These are phyloP conservation scores for Monarcha castaneiventris DNA, from an alignment of 2,113 vertebrate genomes.

Conservation along the genomic window DNA sequence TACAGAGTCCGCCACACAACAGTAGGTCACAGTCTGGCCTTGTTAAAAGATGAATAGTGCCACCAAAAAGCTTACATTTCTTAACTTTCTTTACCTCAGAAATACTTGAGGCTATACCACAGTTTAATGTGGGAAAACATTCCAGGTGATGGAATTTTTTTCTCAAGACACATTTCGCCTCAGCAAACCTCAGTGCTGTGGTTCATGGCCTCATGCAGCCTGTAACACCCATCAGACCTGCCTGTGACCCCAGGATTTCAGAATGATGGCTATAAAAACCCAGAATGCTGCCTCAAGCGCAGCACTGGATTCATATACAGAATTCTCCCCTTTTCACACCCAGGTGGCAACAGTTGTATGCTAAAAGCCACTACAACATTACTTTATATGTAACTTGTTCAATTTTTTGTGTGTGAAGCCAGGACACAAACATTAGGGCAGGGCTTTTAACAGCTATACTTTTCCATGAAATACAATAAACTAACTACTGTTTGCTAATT, in stretches of 20 bases:
- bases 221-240: fast-evolving
- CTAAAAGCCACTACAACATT: not conserved
- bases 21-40: not conserved
- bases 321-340: not conserved
- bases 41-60: not conserved
- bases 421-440: not conserved
- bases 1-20: not conserved
- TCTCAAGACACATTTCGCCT: fast-evolving
- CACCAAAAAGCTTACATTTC: not conserved
- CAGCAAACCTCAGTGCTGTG: not conserved
- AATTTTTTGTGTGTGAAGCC: not conserved
- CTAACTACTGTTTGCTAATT: not conserved
- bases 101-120: not conserved
- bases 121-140: not conserved
- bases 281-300: not conserved
- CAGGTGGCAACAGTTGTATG: not conserved
- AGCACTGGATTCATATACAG: not conserved
- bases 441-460: not conserved
- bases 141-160: not conserved
- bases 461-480: not conserved
- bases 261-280: not conserved
- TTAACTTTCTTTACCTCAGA: not conserved
- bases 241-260: not conserved
- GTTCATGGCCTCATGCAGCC: not conserved
- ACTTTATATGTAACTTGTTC: not conserved